Conservation (phyloP, 2,888 invertebrate genomes). For the Parthenolecanium corni region DNA sequence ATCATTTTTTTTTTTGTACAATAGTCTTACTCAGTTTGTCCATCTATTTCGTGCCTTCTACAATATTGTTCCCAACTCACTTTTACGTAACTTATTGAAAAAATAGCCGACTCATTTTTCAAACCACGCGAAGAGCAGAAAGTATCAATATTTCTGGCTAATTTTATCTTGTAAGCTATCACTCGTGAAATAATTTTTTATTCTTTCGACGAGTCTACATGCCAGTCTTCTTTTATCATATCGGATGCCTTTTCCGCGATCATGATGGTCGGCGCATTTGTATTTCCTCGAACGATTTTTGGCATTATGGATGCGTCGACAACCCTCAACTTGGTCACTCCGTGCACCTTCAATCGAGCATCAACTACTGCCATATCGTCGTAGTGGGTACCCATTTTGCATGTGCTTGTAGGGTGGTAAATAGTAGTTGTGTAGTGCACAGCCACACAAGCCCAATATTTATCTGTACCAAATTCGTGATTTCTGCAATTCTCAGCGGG, state of each 20-base stretch:
- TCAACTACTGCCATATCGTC: constrained; percentile 40
- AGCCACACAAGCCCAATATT: constrained; percentile 54
- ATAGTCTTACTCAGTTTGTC: no score
- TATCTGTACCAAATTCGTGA: constrained; percentile 47
- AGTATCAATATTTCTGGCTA: no score
- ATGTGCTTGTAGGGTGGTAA: constrained; percentile 45
- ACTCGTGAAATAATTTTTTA: no score
- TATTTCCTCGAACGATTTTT: constrained; percentile 42
- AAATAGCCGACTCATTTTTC: no score
- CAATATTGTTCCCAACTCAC: no score
- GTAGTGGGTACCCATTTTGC: constrained; percentile 38
- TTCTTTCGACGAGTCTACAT: no score
- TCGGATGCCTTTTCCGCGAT: constrained; percentile 43
- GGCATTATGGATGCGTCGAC: constrained; percentile 62
- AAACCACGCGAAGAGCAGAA: no score
- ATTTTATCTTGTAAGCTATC: no score
- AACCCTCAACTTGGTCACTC: constrained; percentile 52
- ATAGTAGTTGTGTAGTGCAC: constrained; percentile 57
- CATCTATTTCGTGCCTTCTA: no score
- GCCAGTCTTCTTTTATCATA: constrained; percentile 34
- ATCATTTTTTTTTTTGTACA: no score
- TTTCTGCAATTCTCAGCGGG: constrained; percentile 48
- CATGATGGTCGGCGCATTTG: constrained; percentile 47
- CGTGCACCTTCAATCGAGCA: constrained; percentile 44
- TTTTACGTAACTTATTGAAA: no score